Conservation (phyloP, 2,888 invertebrate genomes). For the Hydraecia micacea region DNA sequence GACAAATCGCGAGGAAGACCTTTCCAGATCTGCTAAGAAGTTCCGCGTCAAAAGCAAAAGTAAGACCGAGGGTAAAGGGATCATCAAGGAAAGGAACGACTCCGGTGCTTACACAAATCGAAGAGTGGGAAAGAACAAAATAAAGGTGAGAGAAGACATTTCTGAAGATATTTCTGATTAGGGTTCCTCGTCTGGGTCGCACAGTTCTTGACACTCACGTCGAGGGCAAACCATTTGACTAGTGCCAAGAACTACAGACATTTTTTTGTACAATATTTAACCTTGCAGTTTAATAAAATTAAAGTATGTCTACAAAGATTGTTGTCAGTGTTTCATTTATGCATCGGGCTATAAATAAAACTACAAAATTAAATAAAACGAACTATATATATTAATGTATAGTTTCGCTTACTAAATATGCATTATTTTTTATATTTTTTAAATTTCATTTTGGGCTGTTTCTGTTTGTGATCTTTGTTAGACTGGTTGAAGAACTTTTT, state of each 20-base stretch:
- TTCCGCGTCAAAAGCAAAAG: slow-evolving; percentile 71
- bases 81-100: slow-evolving; percentile 80
- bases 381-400: slow-evolving; percentile 68
- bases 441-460: slow-evolving; percentile 77
- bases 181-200: neutral
- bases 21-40: slow-evolving; percentile 69
- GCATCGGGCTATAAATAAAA: slow-evolving; percentile 55
- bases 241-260: slow-evolving; percentile 59
- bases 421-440: slow-evolving; percentile 76
- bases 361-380: slow-evolving; percentile 63
- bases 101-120: slow-evolving; percentile 74
- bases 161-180: slow-evolving; percentile 85
- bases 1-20: slow-evolving; percentile 67
- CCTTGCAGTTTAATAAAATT: slow-evolving; percentile 36
- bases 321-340: slow-evolving; percentile 42
- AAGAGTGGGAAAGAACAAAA: slow-evolving; percentile 78
- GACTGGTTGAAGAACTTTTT: slow-evolving; percentile 78
- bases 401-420: slow-evolving; percentile 75
- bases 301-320: slow-evolving; percentile 36
- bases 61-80: slow-evolving; percentile 81
- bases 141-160: slow-evolving; percentile 82
- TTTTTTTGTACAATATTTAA: slow-evolving; percentile 52
- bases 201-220: slow-evolving; percentile 60
- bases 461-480: slow-evolving; percentile 76
- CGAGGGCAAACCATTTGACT: slow-evolving; percentile 52